These are phyloP conservation scores for Forficula auricularia DNA, from an alignment of 1,140 invertebrate genomes.

Conservation along the genomic window DNA sequence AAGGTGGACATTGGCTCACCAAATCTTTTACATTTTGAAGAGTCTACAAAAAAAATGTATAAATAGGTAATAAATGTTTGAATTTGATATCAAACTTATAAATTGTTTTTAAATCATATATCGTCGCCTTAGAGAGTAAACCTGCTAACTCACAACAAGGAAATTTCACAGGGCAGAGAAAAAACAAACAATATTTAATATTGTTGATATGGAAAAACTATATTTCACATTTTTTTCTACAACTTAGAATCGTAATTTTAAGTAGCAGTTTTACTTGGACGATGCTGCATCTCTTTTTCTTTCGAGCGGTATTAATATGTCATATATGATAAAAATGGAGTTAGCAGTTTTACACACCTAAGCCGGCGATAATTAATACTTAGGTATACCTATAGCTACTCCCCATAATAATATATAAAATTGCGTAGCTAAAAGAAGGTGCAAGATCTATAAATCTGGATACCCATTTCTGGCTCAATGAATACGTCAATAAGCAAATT, in stretches of 20 bases:
- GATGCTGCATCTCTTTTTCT: background rate
- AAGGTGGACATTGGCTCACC: slow-evolving; percentile 24
- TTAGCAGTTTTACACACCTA: too few relatives aligned
- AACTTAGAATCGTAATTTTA: too few relatives aligned
- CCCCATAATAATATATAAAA: too few relatives aligned
- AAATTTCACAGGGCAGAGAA: background rate
- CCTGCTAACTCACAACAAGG: background rate
- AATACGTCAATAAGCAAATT: too few relatives aligned
- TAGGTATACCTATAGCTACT: too few relatives aligned
- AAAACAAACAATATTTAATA: background rate
- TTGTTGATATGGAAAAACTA: background rate
- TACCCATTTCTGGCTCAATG: too few relatives aligned
- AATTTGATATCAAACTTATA: background rate
- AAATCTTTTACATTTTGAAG: slow-evolving; percentile 25
- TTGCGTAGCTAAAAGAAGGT: too few relatives aligned
- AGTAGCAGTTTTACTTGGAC: too few relatives aligned
- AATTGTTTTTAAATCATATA: background rate
- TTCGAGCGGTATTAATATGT: background rate
- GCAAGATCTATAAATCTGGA: too few relatives aligned
- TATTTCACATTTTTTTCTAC: too few relatives aligned
- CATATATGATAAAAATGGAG: background rate
- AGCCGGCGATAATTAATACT: too few relatives aligned
- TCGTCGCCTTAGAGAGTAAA: background rate
- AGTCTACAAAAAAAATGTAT: slow-evolving; percentile 19
- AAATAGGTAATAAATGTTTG: background rate